A percentile compares a stretch with the other conserved stretches of the same genome.
These are phyloP conservation scores for Papilio dardanus DNA, from an alignment of 1,140 invertebrate genomes.

Conservation along the genomic window DNA sequence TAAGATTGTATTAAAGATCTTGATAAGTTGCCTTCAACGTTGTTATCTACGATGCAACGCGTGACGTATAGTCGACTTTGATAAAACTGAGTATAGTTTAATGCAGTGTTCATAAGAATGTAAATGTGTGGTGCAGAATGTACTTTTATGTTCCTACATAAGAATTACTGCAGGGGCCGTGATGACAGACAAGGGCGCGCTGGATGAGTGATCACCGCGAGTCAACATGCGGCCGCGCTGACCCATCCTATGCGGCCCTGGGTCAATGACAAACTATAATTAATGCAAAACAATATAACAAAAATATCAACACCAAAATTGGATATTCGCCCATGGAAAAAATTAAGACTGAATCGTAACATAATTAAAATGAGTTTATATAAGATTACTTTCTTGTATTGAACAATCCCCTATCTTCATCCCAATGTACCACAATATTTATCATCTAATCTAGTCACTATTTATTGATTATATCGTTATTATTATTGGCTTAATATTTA, in stretches of 20 bases:
- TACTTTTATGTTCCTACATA: background rate
- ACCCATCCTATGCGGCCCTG: conserved; percentile 59
- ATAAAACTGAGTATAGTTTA: conserved; percentile 1
- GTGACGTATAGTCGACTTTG: background rate
- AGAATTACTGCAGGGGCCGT: conserved; percentile 8
- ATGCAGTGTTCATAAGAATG: background rate
- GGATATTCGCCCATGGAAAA: conserved; percentile 31
- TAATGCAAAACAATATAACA: conserved; percentile 46
- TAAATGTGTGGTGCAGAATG: background rate
- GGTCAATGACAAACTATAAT: conserved; percentile 72
- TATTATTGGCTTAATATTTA: no score
- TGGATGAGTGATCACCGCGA: conserved; percentile 74
- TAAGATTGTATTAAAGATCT: conserved; percentile 10
- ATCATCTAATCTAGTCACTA: no score
- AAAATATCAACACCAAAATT: conserved; percentile 36
- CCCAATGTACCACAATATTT: background rate
- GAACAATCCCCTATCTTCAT: background rate
- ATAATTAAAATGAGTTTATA: background rate
- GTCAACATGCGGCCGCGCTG: conserved; percentile 67
- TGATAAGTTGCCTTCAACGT: background rate
- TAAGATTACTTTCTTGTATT: background rate
- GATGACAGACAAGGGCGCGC: conserved; percentile 60
- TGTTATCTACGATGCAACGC: background rate
- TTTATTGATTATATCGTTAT: no score
- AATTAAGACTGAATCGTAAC: background rate